Conservation (phyloP, 2,888 invertebrate genomes). For the Arge pagana region DNA sequence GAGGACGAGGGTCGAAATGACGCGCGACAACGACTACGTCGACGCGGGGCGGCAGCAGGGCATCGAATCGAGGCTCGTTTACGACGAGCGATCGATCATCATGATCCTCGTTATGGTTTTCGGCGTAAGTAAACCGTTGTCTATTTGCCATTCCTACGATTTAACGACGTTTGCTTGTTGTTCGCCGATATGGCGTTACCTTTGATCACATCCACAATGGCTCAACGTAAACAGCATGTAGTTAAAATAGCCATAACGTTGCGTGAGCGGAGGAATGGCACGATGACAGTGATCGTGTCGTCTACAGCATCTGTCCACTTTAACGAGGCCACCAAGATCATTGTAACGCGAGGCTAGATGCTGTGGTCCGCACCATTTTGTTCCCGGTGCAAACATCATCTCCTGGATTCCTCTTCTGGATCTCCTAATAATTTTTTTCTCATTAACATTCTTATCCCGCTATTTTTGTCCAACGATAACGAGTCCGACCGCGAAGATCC, state of each 20-base stretch:
- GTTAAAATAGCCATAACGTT: conserved; percentile 70
- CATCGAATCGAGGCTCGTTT: no score
- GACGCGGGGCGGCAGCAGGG: conserved; percentile 4
- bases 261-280: conserved; percentile 67
- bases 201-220: conserved; percentile 78
- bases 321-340: conserved; percentile 65
- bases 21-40: conserved; percentile 1
- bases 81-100: neutral
- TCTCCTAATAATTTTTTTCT: conserved; percentile 31
- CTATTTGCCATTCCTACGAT: neutral
- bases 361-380: conserved; percentile 76
- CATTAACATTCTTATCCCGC: no score
- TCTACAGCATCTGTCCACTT: conserved; percentile 74
- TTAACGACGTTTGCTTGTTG: neutral
- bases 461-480: no score
- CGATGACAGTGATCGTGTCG: conserved; percentile 73
- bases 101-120: neutral
- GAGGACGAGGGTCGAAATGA: conserved; percentile 10
- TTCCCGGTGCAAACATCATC: conserved; percentile 68
- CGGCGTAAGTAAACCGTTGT: neutral
- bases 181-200: conserved; percentile 61
- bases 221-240: conserved; percentile 73
- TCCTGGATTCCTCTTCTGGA: conserved; percentile 54
- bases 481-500: no score
- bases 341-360: conserved; percentile 64